Evolutionary conservation across 2,797 vertebrate species (phyloP), one percentile per base, ranked within the genome.

Genomic region (Microchirus variegatus): DNA sequence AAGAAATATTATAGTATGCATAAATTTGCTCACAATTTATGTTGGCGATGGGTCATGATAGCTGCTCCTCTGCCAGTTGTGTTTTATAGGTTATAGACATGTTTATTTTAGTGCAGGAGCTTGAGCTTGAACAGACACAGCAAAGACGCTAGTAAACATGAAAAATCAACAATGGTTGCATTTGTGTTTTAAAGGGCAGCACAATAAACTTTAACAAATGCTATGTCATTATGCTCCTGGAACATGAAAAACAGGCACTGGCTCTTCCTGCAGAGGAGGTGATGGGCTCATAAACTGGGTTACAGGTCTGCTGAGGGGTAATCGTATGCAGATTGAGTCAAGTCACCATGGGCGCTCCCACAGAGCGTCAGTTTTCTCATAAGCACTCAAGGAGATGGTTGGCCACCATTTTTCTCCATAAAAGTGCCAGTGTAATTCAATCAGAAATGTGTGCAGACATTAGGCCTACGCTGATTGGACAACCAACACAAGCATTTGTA

Each of bases 251-350:
- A 9, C 4, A 42, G 63, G 53, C 46, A 3, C 47, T 68, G 37
- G 66, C 54, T 72, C 53, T 63, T 60, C 43, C 64, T 60, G 66
- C 48, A 63, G 77, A 73, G 31, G 59, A 78, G 80, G 73, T 66
- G 81, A 81, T 65, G 62, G 59, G 80, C 85, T 80, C 82, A 66
- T 87, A 84, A 89, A 90, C 67, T 52, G 51, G 81, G 78, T 85
- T 85, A 82, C 75, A 73, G 85, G 83, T 87, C 86, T 67, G 70
- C 75, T 71, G 79, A 59, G 70, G 85, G 82, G 66, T 87, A 90
- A 87, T 87, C 53, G 49, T 75, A 90, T 87, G 86, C 84, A 85
- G 83, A 89, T 83, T 84, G 81, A 85, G 73, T 87, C 71, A 22
- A 73, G 81, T 87, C 78, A 82, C 76, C 77, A 40, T 53, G 1